phyloP scores from a whole-genome alignment of 1,140 invertebrate genomes.

The Kradibia gibbosae region DNA sequence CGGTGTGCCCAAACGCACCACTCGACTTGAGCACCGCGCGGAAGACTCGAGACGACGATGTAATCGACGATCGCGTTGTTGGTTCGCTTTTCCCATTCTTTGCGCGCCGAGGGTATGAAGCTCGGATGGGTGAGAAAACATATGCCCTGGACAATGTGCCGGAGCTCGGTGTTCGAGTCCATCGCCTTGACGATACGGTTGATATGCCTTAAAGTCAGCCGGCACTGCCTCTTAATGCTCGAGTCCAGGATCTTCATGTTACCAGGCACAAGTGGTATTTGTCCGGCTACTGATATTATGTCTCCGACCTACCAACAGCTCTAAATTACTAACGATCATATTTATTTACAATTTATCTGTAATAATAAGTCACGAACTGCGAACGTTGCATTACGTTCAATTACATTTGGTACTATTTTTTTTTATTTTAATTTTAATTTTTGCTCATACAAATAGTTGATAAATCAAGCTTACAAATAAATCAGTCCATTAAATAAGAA shows the following conservation, averaged over 20 bases:
- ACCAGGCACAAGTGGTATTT: constrained; percentile 91
- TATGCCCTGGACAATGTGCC: constrained; percentile 87
- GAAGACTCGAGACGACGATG: constrained; percentile 86
- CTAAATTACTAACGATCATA: not conserved
- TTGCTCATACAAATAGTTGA: too few relatives aligned
- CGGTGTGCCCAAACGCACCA: constrained; percentile 93
- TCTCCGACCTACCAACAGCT: constrained; percentile 79
- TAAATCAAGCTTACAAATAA: too few relatives aligned
- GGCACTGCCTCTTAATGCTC: constrained; percentile 82
- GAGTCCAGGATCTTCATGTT: constrained; percentile 81
- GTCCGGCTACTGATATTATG: constrained; percentile 90
- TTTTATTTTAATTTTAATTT: too few relatives aligned
- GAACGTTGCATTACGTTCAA: too few relatives aligned
- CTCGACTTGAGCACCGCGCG: constrained; percentile 86
- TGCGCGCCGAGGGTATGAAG: constrained; percentile 81
- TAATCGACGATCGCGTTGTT: constrained; percentile 90
- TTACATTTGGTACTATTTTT: too few relatives aligned
- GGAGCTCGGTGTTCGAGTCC: constrained; percentile 81
- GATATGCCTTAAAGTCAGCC: constrained; percentile 87
- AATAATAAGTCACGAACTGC: too few relatives aligned
- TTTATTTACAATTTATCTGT: not conserved
- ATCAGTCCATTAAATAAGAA: too few relatives aligned
- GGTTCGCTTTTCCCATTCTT: constrained; percentile 87
- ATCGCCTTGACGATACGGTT: constrained; percentile 85
- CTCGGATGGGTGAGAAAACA: constrained; percentile 84